Percentiles rank a stretch among this genome's conserved stretches.
phyloP scores from a whole-genome alignment of 2,888 invertebrate genomes.

The Limenitis arthemis region DNA sequence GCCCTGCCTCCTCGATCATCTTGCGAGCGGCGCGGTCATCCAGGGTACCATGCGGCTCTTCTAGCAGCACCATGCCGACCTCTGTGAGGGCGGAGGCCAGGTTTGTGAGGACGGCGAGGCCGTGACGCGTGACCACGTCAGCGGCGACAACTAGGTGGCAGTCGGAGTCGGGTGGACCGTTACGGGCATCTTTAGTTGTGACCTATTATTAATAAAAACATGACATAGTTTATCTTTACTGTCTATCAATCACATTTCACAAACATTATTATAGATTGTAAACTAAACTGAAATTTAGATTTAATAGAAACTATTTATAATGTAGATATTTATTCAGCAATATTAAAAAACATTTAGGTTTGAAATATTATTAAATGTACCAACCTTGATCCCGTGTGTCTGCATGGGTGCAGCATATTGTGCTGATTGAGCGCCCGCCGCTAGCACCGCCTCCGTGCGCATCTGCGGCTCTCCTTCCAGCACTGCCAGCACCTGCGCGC shows the following conservation, averaged over 20 bases:
- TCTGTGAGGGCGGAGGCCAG: constrained; percentile 75
- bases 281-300: too few species aligned
- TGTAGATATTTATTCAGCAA: too few species aligned
- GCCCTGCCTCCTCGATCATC: constrained; percentile 40
- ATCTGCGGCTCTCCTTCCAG: constrained; percentile 82
- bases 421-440: constrained; percentile 62
- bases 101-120: constrained; percentile 64
- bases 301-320: too few species aligned
- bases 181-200: constrained; percentile 70
- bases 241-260: background rate
- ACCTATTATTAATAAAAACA: constrained; percentile 26
- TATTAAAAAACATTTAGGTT: too few species aligned
- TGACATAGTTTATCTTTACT: background rate
- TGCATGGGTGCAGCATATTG: constrained; percentile 69
- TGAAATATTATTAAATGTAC: constrained; percentile 18
- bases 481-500: constrained; percentile 72
- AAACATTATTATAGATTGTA: too few species aligned
- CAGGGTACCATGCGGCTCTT: constrained; percentile 72
- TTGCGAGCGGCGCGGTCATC: constrained; percentile 46
- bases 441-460: constrained; percentile 69
- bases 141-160: constrained; percentile 78
- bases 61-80: constrained; percentile 81
- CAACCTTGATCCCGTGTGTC: constrained; percentile 75
- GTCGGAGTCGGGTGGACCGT: constrained; percentile 75
- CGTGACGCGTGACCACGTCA: constrained; percentile 75